Evolutionary conservation across 2,113 vertebrate genomes (phyloP), one percentile per base, ranked within the genome.

Genomic region (Nerophis lumbriciformis): DNA sequence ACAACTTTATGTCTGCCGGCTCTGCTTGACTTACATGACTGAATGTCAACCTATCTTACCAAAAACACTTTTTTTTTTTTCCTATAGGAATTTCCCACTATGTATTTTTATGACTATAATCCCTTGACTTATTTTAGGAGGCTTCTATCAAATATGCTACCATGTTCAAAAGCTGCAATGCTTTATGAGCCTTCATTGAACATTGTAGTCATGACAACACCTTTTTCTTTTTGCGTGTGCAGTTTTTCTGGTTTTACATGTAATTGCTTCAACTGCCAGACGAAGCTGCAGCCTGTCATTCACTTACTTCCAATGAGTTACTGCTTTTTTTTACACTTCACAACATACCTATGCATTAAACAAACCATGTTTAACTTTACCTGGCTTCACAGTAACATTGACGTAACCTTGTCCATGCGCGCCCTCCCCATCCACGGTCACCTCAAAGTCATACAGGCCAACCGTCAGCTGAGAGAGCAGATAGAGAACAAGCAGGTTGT

Each of bases 311-410:
- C 28, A 28, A 28, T 28, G 28, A 28, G 28, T 28, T 28, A 28
- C 28, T 3, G 28, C 28, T 28, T 3, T 28, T 1, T 28, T 28
- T 28, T 28, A 3, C 28, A 28, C 28, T 28, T 28, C 28, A 28
- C 28, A 28, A 28, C 28, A 28, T 28, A 28, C 28, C 8, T 28
- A 16, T 38, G 16, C 3, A 38, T 38, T 5, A 8, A 56, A 45
- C 10, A 16, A 5, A 8, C 21, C 2, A 52, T 52, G 28, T 14
- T 8, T 37, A n/a, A 58, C 15, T 88, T 84, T 84, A 99, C 97
- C 92, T 90, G 95, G 95, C 70, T 95, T 96, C 59, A 99, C 97
- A 0, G 95, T 98, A 4, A 99, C 95, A 3, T 99, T 99, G 81
- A 98, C 95, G 0, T 92, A 95, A 66, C 95, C 95, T 83, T 97